A percentile compares a stretch with the other conserved stretches of the same genome.
These are phyloP conservation scores for Leptinotarsa defecta DNA, from an alignment of 1,140 invertebrate species.

Conservation along the genomic window DNA sequence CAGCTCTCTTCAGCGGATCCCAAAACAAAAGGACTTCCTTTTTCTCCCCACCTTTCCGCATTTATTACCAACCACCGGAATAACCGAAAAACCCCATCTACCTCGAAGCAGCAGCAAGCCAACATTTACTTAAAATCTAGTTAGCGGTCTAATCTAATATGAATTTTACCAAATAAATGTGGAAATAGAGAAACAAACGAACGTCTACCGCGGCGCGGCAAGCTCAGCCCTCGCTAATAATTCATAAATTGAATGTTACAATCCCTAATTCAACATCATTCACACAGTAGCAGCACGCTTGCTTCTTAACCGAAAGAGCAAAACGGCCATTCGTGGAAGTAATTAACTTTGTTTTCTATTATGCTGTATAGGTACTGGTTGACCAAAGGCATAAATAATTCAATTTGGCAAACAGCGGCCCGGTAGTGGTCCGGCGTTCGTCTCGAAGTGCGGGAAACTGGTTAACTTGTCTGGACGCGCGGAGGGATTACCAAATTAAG, in stretches of 20 bases:
- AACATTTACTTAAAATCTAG: slow-evolving; percentile 34
- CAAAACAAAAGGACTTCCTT: slow-evolving; percentile 5
- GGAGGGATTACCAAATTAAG: slow-evolving; percentile 13
- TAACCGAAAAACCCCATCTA: slow-evolving; percentile 26
- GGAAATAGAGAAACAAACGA: slow-evolving; percentile 34
- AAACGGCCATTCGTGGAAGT: slow-evolving; percentile 28
- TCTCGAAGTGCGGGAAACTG: background rate
- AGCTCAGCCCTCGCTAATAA: slow-evolving; percentile 30
- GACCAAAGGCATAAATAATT: slow-evolving; percentile 36
- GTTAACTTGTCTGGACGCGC: slow-evolving; percentile 11
- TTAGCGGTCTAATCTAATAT: slow-evolving; percentile 34
- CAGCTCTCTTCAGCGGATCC: background rate
- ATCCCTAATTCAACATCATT: slow-evolving; percentile 29
- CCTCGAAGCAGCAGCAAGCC: slow-evolving; percentile 1
- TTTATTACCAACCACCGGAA: slow-evolving; percentile 22
- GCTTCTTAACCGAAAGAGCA: slow-evolving; percentile 23
- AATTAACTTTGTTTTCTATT: slow-evolving; percentile 46
- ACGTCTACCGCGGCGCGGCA: slow-evolving; percentile 23
- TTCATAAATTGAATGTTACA: slow-evolving; percentile 34
- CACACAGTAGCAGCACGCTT: slow-evolving; percentile 7
- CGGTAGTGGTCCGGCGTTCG: slow-evolving; percentile 1
- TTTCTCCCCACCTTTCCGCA: slow-evolving; percentile 15
- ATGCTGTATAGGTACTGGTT: slow-evolving; percentile 36
- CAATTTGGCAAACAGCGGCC: slow-evolving; percentile 23
- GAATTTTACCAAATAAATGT: slow-evolving; percentile 31